phyloP scores from a whole-genome alignment of 2,888 invertebrate genomes.

The Chymomyza caudatula region DNA sequence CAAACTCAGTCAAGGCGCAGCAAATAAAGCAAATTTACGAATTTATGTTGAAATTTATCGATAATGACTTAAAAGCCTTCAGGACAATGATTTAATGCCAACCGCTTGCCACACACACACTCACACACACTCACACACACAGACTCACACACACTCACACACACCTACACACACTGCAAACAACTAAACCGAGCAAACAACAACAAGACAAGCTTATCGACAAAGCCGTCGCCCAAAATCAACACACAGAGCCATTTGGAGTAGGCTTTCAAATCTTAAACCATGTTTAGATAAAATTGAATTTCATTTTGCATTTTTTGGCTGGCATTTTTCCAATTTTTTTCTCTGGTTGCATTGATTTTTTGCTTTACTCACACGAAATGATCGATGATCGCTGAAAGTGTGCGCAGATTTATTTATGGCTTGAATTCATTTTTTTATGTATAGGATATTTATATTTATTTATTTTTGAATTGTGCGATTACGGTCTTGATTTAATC shows the following conservation, averaged over 20 bases:
- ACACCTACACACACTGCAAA: neutral
- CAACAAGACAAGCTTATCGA: slow-evolving; percentile 4
- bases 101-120: slow-evolving; percentile 22
- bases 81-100: slow-evolving; percentile 77
- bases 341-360: no score
- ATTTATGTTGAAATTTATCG: slow-evolving; percentile 78
- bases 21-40: slow-evolving; percentile 74
- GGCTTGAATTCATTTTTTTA: slow-evolving; percentile 52
- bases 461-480: slow-evolving; percentile 19
- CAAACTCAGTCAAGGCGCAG: slow-evolving; percentile 37
- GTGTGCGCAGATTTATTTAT: slow-evolving; percentile 70
- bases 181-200: slow-evolving; percentile 15
- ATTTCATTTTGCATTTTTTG: slow-evolving; percentile 39
- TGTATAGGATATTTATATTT: neutral
- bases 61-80: slow-evolving; percentile 78
- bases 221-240: neutral
- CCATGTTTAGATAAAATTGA: slow-evolving; percentile 68
- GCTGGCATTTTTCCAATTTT: slow-evolving; percentile 4
- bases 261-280: slow-evolving; percentile 68
- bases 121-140: slow-evolving; percentile 47
- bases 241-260: slow-evolving; percentile 32
- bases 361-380: slow-evolving; percentile 34
- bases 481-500: slow-evolving; percentile 49
- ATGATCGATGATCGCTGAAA: slow-evolving; percentile 72
- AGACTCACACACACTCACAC: neutral